Evolutionary conservation across 1,140 invertebrate genomes (phyloP), one percentile per base, ranked within the genome.

Genomic region (Vollenhovia emeryi): DNA sequence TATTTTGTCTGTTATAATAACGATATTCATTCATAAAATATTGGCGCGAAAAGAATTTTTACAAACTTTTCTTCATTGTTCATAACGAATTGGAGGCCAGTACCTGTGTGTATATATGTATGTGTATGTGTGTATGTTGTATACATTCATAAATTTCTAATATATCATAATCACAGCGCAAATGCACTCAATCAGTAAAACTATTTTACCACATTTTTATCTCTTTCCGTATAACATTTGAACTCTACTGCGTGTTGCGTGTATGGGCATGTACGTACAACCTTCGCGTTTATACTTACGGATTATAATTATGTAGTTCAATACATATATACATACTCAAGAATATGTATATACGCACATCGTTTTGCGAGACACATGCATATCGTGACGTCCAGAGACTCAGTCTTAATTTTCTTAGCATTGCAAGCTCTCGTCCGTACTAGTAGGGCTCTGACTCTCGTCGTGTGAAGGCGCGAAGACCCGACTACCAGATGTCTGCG

Each of bases 281-380:
- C 15, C 6, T 33, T 79, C 21, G 11, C 33, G 33, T 11, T 80
- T 21, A 71, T 80, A 66, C 62, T 80, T 52, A 50, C 24, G 48
- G 8, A 48, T 80, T 55, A 59, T 62, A 85, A 45, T 79, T 88
- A 62, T 90, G 83, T 83, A 86, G 71, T 86, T 91, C 85, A 89
- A 87, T 89, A 91, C 75, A 87, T 87, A 88, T 87, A 89, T 86
- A 90, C 86, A 89, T 86, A 88, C 66, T 69, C n/a, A 43, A 43
- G 27, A 90, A 83, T 86, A 90, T 87, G 85, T 90, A 90, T 76
- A 86, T 84, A 86, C 85, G 83, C 71, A 89, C 83, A 48, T 69
- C 18, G 8, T 73, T 86, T 85, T 79, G 76, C 85, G 73, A 62
- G 59, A 89, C 80, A 90, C 80, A 52, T 75, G 50, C 80, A 87